phyloP scores from a whole-genome alignment of 2,113 vertebrate species.

The Crotophaga sulcirostris region DNA sequence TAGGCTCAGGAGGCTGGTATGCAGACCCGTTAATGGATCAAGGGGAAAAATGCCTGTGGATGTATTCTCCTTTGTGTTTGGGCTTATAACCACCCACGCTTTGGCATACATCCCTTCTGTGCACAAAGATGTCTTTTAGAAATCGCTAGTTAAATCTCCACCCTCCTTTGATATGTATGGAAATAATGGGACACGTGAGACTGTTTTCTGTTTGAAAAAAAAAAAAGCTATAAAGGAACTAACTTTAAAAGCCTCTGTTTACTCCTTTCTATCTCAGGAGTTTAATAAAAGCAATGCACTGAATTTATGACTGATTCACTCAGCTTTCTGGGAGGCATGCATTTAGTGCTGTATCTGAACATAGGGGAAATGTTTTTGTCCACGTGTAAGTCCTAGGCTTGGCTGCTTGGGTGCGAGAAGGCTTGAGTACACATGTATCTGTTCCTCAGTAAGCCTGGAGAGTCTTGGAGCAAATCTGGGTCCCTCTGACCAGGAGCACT shows the following conservation, averaged over 20 bases:
- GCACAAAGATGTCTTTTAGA: conserved; percentile 71
- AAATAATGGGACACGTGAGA: conserved; percentile 65
- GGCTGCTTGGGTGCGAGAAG: background rate
- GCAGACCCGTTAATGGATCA: conserved; percentile 62
- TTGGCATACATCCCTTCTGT: conserved; percentile 62
- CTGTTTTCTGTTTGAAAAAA: conserved; percentile 21
- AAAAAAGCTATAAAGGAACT: background rate
- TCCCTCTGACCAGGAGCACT: background rate
- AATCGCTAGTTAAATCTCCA: conserved; percentile 56
- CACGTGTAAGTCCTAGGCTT: background rate
- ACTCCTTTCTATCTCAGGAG: background rate
- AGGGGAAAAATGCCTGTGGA: conserved; percentile 67
- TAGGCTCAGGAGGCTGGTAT: conserved; percentile 48
- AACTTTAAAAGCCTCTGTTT: conserved; percentile 29
- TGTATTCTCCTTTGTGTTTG: conserved; percentile 65
- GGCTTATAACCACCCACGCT: conserved; percentile 66
- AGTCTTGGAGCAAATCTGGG: background rate
- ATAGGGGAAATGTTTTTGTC: background rate
- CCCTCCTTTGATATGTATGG: conserved; percentile 69
- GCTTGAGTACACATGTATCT: background rate
- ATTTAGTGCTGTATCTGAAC: background rate
- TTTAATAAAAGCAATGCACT: background rate
- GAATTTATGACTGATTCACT: background rate
- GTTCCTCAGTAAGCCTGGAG: background rate
- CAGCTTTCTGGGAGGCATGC: background rate